These are phyloP conservation scores for Scarus forsteni DNA, from an alignment of 2,797 vertebrate species.

Conservation along the genomic window DNA sequence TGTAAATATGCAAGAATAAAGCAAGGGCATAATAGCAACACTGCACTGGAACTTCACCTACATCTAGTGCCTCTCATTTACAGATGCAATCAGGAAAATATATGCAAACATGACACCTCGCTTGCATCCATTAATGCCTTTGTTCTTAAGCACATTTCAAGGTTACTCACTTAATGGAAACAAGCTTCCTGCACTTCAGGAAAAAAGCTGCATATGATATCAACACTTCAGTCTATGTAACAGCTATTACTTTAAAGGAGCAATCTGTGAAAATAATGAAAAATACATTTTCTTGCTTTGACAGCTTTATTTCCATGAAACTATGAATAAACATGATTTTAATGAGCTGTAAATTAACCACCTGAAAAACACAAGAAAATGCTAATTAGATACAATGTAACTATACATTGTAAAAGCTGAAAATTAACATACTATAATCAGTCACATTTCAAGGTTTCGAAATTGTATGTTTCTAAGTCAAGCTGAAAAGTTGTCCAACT, in stretches of 20 bases:
- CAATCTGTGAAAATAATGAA: too few species aligned
- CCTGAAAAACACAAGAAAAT: too few species aligned
- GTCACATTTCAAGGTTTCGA: too few species aligned
- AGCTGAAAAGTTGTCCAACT: too few species aligned
- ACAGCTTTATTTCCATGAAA: too few species aligned
- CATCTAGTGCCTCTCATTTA: conserved; percentile 10
- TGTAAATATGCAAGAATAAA: neutral
- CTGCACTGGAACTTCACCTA: neutral
- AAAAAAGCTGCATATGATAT: neutral
- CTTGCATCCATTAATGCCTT: neutral
- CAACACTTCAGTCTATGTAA: neutral
- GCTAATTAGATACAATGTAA: too few species aligned
- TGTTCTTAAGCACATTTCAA: neutral
- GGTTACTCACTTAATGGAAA: neutral
- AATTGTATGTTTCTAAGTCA: too few species aligned
- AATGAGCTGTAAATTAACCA: neutral
- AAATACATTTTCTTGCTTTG: neutral
- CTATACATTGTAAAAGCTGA: neutral
- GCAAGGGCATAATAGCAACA: neutral
- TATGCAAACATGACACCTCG: neutral
- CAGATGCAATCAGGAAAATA: conserved; percentile 7
- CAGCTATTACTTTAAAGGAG: neutral
- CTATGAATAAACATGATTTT: neutral
- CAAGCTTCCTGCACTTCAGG: neutral
- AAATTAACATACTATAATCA: neutral